phyloP scores from a whole-genome alignment of 2,113 vertebrate species.

The Apistogramma diplotaenia region DNA sequence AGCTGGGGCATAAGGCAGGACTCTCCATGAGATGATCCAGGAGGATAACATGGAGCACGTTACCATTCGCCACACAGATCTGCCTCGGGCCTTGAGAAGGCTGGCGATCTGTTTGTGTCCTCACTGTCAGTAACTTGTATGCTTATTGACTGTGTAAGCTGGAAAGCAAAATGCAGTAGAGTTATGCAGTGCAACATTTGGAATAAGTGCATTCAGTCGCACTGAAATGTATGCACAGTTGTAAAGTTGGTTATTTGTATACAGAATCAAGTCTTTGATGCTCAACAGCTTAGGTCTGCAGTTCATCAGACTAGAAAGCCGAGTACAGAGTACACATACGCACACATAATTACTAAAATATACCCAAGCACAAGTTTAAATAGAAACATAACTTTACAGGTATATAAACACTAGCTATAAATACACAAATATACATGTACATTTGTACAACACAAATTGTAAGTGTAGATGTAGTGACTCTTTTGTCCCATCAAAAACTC shows the following conservation, averaged over 20 bases:
- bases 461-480: background rate
- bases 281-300: background rate
- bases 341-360: background rate
- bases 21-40: conserved; percentile 64
- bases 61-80: conserved; percentile 17
- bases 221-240: background rate
- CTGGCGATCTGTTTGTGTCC: conserved; percentile 25
- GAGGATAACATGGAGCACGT: conserved; percentile 50
- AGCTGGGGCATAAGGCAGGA: conserved; percentile 29
- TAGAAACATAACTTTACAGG: background rate
- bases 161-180: background rate
- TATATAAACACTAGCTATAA: background rate
- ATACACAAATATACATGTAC: background rate
- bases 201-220: background rate
- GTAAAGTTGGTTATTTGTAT: background rate
- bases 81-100: conserved; percentile 19
- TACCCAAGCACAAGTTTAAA: background rate
- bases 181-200: background rate
- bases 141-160: background rate
- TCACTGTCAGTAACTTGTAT: conserved; percentile 12
- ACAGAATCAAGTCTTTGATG: background rate
- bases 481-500: background rate
- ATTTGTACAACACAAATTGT: background rate
- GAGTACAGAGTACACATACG: background rate
- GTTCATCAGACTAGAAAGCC: background rate